Percentiles rank a stretch among this genome's conserved stretches.
Conservation (phyloP, 1,140 invertebrate genomes). For the Matsumurasca onukii region DNA sequence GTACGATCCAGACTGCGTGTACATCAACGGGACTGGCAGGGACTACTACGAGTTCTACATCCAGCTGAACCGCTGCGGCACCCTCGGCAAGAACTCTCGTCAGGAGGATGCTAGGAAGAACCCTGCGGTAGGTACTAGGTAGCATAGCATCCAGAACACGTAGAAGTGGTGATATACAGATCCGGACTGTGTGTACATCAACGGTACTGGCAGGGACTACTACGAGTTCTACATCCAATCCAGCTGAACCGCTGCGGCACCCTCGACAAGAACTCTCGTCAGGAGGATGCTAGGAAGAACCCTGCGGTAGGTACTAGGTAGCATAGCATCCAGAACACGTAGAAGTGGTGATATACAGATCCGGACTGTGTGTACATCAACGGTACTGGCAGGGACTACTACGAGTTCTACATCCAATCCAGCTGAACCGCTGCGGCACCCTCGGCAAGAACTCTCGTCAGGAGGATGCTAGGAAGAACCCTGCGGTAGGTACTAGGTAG, state of each 20-base stretch:
- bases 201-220: constrained; percentile 85
- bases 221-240: constrained; percentile 94
- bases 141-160: no score
- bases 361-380: constrained; percentile 94
- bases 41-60: constrained; percentile 94
- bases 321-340: no score
- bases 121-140: constrained; percentile 67
- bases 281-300: constrained; percentile 80
- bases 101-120: constrained; percentile 81
- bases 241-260: constrained; percentile 91
- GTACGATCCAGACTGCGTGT: constrained; percentile 92
- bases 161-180: no score
- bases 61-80: constrained; percentile 88
- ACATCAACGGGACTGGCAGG: constrained; percentile 88
- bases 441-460: constrained; percentile 84
- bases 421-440: constrained; percentile 89
- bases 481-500: constrained; percentile 73
- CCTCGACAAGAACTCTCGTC: constrained; percentile 81
- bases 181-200: constrained; percentile 92
- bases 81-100: constrained; percentile 82
- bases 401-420: constrained; percentile 93
- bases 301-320: constrained; percentile 75
- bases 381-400: constrained; percentile 85
- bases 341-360: no score
- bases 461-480: constrained; percentile 80